These are phyloP conservation scores for Ophioninae sp. DNA, from an alignment of 2,888 invertebrate species.

Conservation along the genomic window DNA sequence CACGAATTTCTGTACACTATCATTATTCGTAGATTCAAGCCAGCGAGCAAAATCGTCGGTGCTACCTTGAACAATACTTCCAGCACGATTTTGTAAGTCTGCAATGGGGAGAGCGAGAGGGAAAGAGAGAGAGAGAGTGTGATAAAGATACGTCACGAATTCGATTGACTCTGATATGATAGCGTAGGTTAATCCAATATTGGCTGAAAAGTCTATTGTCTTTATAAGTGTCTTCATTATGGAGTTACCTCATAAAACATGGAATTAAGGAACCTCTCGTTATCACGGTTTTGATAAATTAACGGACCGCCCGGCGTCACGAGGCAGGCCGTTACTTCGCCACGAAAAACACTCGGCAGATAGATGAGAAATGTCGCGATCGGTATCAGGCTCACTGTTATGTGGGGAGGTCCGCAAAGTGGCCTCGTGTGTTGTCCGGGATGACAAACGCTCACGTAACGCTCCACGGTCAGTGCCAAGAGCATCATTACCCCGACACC, in stretches of 20 bases:
- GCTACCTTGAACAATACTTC: constrained; percentile 86
- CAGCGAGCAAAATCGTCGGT: constrained; percentile 86
- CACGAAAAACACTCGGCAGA: constrained; percentile 86
- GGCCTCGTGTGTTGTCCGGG: constrained; percentile 86
- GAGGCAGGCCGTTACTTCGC: constrained; percentile 83
- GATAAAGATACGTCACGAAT: not conserved
- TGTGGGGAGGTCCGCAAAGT: constrained; percentile 85
- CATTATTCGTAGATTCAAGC: constrained; percentile 86
- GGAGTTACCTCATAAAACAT: constrained; percentile 81
- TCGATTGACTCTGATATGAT: too few species aligned
- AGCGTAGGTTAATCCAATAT: not conserved
- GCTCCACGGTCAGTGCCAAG: constrained; percentile 87
- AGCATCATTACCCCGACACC: constrained; percentile 90
- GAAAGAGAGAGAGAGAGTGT: constrained; percentile 69
- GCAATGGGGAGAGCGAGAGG: constrained; percentile 22
- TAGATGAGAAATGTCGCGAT: constrained; percentile 86
- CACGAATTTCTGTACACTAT: constrained; percentile 86
- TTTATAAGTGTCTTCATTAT: not conserved
- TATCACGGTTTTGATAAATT: constrained; percentile 84
- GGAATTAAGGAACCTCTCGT: constrained; percentile 82
- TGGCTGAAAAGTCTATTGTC: not conserved
- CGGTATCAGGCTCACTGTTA: constrained; percentile 85
- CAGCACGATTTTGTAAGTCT: constrained; percentile 85
- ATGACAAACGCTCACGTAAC: constrained; percentile 89
- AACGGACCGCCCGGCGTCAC: constrained; percentile 82